phyloP scores from a whole-genome alignment of 1,140 invertebrate genomes.

The Prorops nasuta region DNA sequence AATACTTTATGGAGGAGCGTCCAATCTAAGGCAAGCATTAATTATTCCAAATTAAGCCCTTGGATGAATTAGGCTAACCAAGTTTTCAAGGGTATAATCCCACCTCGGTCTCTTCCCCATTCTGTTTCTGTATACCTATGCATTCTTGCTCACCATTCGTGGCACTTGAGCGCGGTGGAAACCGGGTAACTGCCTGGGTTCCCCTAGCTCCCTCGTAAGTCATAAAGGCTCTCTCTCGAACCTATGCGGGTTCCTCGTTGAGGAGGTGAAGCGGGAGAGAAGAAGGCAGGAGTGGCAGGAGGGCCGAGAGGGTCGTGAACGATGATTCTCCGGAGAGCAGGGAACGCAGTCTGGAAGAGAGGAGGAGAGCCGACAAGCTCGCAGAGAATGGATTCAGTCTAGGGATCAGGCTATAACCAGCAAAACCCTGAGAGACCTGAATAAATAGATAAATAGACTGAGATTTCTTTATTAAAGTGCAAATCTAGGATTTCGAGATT shows the following conservation, averaged over 20 bases:
- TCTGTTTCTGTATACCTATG: not conserved
- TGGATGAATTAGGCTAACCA: conserved; percentile 45
- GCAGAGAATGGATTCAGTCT: conserved; percentile 2
- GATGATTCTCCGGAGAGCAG: conserved; percentile 28
- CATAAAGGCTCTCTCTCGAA: conserved; percentile 7
- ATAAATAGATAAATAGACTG: conserved; percentile 3
- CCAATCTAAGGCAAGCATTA: no score
- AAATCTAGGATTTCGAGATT: no score
- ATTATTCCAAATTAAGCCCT: conserved; percentile 36
- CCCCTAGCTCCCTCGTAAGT: conserved; percentile 21
- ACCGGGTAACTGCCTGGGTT: not conserved
- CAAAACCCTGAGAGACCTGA: conserved; percentile 1
- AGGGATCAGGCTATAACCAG: not conserved
- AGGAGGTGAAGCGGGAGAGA: not conserved
- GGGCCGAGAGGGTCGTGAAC: conserved; percentile 19
- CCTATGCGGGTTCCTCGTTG: no score
- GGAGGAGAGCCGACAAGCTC: conserved; percentile 7
- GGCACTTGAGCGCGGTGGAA: not conserved
- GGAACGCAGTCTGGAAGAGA: not conserved
- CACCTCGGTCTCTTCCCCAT: conserved; percentile 14
- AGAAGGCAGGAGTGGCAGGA: not conserved
- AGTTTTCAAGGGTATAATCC: conserved; percentile 21
- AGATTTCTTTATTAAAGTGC: conserved; percentile 5
- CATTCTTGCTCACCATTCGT: not conserved
- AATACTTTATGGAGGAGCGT: no score